A percentile compares a stretch with the other conserved stretches of the same genome.
phyloP scores from a whole-genome alignment of 2,888 invertebrate species.

The Ichneumoninae sp. region DNA sequence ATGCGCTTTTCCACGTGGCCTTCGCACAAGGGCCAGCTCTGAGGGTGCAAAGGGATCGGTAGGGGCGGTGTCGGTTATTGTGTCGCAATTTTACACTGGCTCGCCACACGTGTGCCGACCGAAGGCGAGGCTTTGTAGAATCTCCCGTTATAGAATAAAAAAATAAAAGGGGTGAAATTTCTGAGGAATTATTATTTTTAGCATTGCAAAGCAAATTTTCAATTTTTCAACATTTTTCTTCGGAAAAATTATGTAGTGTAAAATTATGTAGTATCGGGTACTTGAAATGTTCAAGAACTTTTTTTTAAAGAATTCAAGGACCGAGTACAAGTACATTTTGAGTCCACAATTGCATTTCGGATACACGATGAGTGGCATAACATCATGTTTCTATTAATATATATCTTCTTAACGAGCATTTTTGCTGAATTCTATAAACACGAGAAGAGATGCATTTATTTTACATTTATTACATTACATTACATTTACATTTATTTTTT shows the following conservation, averaged over 20 bases:
- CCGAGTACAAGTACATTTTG: no score
- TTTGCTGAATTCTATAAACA: no score
- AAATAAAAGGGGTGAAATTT: constrained; percentile 16
- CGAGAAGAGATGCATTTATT: no score
- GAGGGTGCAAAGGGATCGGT: constrained; percentile 67
- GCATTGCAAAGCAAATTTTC: background rate
- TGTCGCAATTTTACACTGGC: constrained; percentile 70
- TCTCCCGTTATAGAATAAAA: background rate
- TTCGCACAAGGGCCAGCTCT: constrained; percentile 36
- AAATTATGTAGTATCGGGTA: no score
- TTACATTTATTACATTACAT: no score
- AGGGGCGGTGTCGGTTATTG: constrained; percentile 58
- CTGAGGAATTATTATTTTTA: constrained; percentile 37
- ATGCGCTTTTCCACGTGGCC: constrained; percentile 71
- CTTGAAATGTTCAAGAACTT: no score
- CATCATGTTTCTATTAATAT: no score
- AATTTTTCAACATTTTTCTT: background rate
- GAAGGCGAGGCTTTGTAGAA: constrained; percentile 12
- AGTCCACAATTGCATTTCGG: no score
- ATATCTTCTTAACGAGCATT: no score
- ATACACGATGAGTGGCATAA: no score
- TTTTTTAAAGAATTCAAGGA: no score
- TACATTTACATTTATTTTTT: no score
- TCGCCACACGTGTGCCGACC: constrained; percentile 60
- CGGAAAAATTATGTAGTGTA: background rate